phyloP scores from a whole-genome alignment of 2,113 vertebrate species.

The Leucopternis melanops region DNA sequence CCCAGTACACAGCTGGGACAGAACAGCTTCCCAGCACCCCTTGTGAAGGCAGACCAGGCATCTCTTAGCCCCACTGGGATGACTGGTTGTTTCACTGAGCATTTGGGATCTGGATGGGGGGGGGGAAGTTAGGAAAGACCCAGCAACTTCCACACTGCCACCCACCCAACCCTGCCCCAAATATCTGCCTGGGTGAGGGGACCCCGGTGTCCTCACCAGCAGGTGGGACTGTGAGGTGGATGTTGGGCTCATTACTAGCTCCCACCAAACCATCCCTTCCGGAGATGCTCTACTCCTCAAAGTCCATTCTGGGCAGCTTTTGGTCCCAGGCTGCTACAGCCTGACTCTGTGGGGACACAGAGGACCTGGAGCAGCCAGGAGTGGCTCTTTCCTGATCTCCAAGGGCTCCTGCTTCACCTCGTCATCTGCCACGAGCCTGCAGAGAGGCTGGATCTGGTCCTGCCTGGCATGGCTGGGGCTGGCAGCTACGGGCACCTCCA shows the following conservation, averaged over 20 bases:
- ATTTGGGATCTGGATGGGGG: neutral
- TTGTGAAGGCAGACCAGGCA: neutral
- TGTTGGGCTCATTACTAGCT: neutral
- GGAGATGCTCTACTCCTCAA: neutral
- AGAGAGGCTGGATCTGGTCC: neutral
- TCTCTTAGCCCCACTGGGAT: neutral
- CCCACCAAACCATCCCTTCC: neutral
- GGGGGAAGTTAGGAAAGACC: rapidly evolving
- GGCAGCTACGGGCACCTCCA: neutral
- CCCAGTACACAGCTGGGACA: neutral
- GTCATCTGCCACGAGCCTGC: neutral
- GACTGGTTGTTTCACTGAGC: neutral
- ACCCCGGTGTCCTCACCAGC: neutral
- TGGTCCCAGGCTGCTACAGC: neutral
- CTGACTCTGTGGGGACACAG: neutral
- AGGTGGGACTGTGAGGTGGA: neutral
- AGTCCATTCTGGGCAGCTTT: neutral
- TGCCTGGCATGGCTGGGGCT: rapidly evolving
- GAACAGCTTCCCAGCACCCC: neutral
- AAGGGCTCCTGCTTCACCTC: neutral
- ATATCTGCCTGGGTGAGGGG: neutral
- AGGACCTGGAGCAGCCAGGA: neutral
- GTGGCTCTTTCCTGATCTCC: neutral
- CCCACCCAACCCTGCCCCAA: neutral
- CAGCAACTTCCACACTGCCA: neutral